Evolutionary conservation across 92 coral and sea anemone genomes (phyloP), one percentile per base, ranked within the genome.

Genomic region (Heteractis magnifica): DNA sequence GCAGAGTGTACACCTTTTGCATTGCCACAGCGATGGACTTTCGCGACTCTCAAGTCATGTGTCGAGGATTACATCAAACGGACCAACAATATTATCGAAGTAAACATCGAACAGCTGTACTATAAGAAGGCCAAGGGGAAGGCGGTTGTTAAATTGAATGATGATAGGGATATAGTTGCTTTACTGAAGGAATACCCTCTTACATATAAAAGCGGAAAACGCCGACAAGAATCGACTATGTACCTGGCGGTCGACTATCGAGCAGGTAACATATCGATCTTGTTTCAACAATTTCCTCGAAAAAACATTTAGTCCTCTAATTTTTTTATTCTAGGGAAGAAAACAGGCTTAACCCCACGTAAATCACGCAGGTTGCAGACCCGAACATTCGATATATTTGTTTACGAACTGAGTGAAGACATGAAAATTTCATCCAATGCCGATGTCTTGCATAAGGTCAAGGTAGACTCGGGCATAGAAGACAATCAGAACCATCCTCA

Each of bases 1-100:
- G 86, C 87, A 8, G 89, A 85, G 64, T 62, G 10, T 9, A 72
- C 92, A 6, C 81, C 84, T 5, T 86, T 89, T 21, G 56, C 71
- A 4, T 59, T 89, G 5, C 92, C 92, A 4, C 53, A 72, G 9
- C 6, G 87, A 8, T 85, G 84, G 92, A 76, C 85, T 6, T 82
- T 75, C 6, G 15, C 56, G 41, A 89, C 84, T 8, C 71, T 89
- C 10, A 55, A 58, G 50, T 34, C 8, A 56, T 88, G 91, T 75
- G 87, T 84, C 4, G 85, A 79, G 20, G 82, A 84, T 58, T 84
- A 84, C 79, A 80, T 84, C 26, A 56, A 72, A 51, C 58, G 88
- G 14, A 84, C 7, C 14, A 77, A 64, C 34, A 16, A 1, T n/a
- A 64, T 10, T 18, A 58, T 10, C 16, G 15, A 58, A 18, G 64